Base-by-base conservation (phyloP, 1,140 invertebrate species). In the Colletes latitarsis region DNA sequence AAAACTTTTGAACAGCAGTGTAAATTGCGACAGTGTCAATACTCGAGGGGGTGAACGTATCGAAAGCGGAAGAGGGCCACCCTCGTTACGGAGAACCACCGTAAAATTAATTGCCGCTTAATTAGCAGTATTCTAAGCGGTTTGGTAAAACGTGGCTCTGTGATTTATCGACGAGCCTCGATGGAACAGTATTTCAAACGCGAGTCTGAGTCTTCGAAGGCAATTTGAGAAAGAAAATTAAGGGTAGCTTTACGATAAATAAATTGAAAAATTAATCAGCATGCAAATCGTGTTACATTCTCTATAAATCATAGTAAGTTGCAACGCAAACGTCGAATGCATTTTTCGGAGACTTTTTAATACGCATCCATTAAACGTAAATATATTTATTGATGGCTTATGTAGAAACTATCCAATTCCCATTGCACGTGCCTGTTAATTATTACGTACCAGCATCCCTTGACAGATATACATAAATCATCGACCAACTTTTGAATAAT, bases 31-130 rank as follows among this genome's bases (percentile, higher is more conserved):
- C 1, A 9, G 74, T 64, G 77, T 66, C 49, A 58, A 21, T 53
- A 41, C 60, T 63, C 30, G 60, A 12, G 49, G 6, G 46, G 62
- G 6, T 19, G 6, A 53, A 17, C 21, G 63, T 73, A 69, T 84
- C 72, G 71, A 85, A 85, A 85, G 43, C 39, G 63, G 52, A 49
- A 14, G 66, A 62, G 46, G 57, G 68, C 66, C 76, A 68, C 4
- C 4, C 43, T 67, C 64, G 10, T 49, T 46, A 43, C 43, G 17
- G 2, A 3, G 43, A 19, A 43, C 46, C n/a, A 49, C 64, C 43
- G 14, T 67, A 2, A 49, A 49, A 67, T 67, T 67, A 67, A 67
- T 67, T 67, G 43, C 12, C 64, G 43, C n/a, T 67, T 67, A 67
- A 67, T 80, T 82, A 43, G 49, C 63, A 72, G 30, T n/a, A 55